Evolutionary conservation across 2,888 invertebrate genomes (phyloP), one percentile per base, ranked within the genome.

Genomic region (Chrysomela aeneicollis): DNA sequence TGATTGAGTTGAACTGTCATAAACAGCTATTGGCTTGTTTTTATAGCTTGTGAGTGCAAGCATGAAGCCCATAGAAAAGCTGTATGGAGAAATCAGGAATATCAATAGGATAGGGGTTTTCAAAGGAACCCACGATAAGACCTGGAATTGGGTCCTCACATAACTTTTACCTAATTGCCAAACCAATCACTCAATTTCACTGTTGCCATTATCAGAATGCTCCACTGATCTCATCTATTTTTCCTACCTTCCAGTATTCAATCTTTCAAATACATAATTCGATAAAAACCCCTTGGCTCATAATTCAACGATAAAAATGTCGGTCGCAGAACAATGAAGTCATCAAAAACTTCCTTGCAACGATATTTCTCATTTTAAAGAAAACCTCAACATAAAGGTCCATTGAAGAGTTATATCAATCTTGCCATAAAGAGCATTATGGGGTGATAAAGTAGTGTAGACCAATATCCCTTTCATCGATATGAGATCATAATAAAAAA

Each of bases 381-480:
- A 59, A 66, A 66, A 62, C 62, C 57, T 52, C 55, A 37, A 55
- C 54, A 32, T 62, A 59, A 66, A 54, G 51, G 59, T 50, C 66
- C 49, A 59, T 66, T 50, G 62, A 62, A 12, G 15, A 62, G 55
- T 66, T 30, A 62, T 66, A 62, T 66, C 54, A 66, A 66, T 62
- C 62, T 62, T 62, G 59, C 59, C 46, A 55, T 66, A 66, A 66
- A 66, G 65, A 49, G 52, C 66, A 51, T 66, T 66, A 66, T 59
- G 30, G 51, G 54, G 66, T 66, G 62, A 66, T 66, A 66, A 66
- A 66, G 58, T 59, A 47, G 55, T 32, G 35, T 30, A 18, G 37
- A 22, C 66, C 62, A 62, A 66, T 66, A 66, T 66, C 62, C 66
- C 30, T 62, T 62, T 54, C 62, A 62, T 59, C 59, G 59, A 51